A percentile compares a stretch with the other conserved stretches of the same genome.
These are phyloP conservation scores for Stenodema calcarata DNA, from an alignment of 2,888 invertebrate genomes.

Conservation along the genomic window DNA sequence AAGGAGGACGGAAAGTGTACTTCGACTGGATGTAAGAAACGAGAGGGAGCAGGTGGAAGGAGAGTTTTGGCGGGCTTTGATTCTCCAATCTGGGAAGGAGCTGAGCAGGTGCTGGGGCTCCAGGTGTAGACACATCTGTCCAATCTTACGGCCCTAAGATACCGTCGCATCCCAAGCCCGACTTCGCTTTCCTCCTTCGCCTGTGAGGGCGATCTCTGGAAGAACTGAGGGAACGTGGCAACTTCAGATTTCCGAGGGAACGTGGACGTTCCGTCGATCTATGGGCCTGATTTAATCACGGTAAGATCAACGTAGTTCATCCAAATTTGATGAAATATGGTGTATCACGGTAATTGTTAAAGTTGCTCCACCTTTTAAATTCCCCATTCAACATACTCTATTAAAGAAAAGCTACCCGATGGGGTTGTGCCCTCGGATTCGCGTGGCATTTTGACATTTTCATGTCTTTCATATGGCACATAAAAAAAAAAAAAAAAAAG, in stretches of 20 bases:
- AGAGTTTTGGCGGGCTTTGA: constrained; percentile 46
- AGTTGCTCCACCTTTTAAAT: no score
- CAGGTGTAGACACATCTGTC: constrained; percentile 43
- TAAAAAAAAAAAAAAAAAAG: no score
- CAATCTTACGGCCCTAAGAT: constrained; percentile 23
- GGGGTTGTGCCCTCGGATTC: no score
- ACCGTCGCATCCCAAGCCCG: neutral
- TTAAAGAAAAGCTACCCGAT: no score
- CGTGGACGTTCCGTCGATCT: no score
- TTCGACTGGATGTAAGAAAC: neutral
- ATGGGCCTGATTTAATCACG: no score
- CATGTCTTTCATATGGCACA: no score
- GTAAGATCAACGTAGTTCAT: no score
- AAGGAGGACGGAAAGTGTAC: neutral
- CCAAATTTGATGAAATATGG: no score
- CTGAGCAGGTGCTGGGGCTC: constrained; percentile 36
- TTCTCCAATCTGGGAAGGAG: constrained; percentile 46
- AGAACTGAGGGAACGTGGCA: neutral
- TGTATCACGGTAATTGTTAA: no score
- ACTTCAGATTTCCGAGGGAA: neutral
- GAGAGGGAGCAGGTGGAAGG: constrained; percentile 21
- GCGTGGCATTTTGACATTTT: no score
- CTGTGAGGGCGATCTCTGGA: neutral
- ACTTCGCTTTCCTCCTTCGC: neutral
- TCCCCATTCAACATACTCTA: no score